Percentiles rank a stretch among this genome's conserved stretches.
Evolutionary conservation across 64 coral and sea anemone species (phyloP).

Genomic region (Orbicella faveolata): DNA sequence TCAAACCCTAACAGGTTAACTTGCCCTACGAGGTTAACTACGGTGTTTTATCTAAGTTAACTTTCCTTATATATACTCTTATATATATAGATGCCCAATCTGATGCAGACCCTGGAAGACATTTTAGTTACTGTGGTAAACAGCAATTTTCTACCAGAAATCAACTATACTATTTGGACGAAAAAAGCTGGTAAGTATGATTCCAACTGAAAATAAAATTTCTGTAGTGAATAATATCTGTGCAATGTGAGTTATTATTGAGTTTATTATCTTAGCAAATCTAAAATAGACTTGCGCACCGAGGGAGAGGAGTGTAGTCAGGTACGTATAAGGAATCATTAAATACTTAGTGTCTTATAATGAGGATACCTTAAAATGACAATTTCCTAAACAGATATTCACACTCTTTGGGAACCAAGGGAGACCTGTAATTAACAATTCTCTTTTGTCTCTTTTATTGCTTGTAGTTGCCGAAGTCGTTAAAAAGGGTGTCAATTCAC

Average conservation of each 20-base stretch:
- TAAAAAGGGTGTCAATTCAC: background rate
- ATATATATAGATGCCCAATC: background rate
- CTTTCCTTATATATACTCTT: background rate
- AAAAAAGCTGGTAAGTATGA: background rate
- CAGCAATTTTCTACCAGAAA: background rate
- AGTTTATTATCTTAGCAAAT: too few species aligned
- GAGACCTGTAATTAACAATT: background rate
- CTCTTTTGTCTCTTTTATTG: background rate
- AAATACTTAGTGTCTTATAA: too few species aligned
- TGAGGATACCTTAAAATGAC: too few species aligned
- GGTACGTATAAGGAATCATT: too few species aligned
- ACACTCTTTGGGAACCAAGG: background rate
- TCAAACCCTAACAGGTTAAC: too few species aligned
- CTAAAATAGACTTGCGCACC: too few species aligned
- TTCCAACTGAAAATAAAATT: background rate
- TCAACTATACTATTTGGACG: background rate
- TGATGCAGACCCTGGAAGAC: background rate
- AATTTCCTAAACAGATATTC: background rate
- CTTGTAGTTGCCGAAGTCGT: background rate
- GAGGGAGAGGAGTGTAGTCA: too few species aligned
- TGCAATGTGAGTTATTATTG: too few species aligned
- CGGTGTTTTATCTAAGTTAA: too few species aligned
- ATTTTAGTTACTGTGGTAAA: background rate
- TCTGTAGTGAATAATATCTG: background rate
- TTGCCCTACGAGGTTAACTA: too few species aligned